phyloP scores from a whole-genome alignment of 1,140 invertebrate species.

The Brachionus rotundiformis region DNA sequence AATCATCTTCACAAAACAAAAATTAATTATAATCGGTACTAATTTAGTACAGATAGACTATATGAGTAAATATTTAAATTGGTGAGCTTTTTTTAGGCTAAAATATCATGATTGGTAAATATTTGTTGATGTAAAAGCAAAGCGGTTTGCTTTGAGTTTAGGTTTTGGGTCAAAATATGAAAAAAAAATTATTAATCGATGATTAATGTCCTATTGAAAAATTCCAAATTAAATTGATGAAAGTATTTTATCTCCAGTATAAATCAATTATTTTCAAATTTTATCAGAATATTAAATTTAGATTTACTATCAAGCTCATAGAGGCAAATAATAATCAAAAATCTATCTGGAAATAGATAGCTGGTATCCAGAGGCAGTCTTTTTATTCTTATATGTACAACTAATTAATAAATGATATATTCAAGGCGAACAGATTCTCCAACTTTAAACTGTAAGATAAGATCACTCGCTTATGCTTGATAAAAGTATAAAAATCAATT shows the following conservation, averaged over 20 bases:
- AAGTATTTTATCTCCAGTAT: not conserved
- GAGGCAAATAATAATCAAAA: no score
- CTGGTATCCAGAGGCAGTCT: not conserved
- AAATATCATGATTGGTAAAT: conserved; percentile 16
- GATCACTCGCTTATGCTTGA: no score
- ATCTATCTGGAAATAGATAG: not conserved
- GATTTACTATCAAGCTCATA: not conserved
- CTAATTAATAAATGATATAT: not conserved
- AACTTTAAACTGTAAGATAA: no score
- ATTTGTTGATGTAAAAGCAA: conserved; percentile 21
- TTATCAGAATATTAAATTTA: conserved; percentile 22
- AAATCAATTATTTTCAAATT: not conserved
- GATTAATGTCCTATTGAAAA: conserved; percentile 4
- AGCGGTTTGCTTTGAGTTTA: not conserved
- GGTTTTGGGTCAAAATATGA: not conserved
- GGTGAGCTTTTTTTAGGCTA: conserved; percentile 2
- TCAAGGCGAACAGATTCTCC: not conserved
- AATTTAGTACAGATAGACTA: not conserved
- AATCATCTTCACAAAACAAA: not conserved
- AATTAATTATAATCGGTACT: not conserved
- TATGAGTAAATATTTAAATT: not conserved
- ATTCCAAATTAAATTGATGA: not conserved
- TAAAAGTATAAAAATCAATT: no score
- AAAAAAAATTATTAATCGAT: not conserved
- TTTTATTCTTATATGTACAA: not conserved